A percentile compares a stretch with the other conserved stretches of the same genome.
phyloP scores from a whole-genome alignment of 2,888 invertebrate species.

The Byasa hedistus region DNA sequence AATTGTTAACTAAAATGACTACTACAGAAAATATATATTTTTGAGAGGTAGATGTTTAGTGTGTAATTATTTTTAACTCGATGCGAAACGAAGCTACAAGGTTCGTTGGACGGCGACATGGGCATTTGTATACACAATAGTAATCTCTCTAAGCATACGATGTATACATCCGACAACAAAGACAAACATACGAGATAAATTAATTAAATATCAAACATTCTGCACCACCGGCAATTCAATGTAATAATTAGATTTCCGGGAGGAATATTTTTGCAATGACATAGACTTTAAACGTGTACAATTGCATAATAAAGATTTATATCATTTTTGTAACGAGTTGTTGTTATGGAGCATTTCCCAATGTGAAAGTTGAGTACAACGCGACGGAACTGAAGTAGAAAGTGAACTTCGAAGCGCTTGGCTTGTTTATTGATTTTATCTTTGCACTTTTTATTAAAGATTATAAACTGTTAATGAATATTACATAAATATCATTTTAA shows the following conservation, averaged over 20 bases:
- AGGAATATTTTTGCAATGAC: conserved; percentile 8
- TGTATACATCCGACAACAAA: conserved; percentile 11
- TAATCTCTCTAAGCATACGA: conserved; percentile 12
- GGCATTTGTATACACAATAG: conserved; percentile 17
- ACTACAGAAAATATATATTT: too few species aligned
- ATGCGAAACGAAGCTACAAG: not conserved
- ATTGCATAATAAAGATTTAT: conserved; percentile 23
- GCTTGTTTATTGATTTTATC: conserved; percentile 35
- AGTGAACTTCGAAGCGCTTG: conserved; percentile 35
- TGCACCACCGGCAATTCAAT: conserved; percentile 13
- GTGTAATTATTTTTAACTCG: too few species aligned
- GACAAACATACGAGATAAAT: conserved; percentile 22
- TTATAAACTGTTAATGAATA: not conserved
- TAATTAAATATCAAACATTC: conserved; percentile 15
- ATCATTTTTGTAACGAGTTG: conserved; percentile 16
- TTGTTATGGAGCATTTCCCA: conserved; percentile 39
- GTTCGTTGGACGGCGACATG: conserved; percentile 19
- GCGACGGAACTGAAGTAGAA: conserved; percentile 36
- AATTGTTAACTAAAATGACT: too few species aligned
- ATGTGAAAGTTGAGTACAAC: conserved; percentile 40
- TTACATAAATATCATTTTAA: not conserved
- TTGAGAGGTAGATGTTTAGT: too few species aligned
- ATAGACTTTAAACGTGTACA: not conserved
- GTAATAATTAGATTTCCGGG: conserved; percentile 4
- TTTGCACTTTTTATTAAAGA: not conserved